Evolutionary conservation across 2,888 invertebrate genomes (phyloP).

Genomic region (Busseola fusca): DNA sequence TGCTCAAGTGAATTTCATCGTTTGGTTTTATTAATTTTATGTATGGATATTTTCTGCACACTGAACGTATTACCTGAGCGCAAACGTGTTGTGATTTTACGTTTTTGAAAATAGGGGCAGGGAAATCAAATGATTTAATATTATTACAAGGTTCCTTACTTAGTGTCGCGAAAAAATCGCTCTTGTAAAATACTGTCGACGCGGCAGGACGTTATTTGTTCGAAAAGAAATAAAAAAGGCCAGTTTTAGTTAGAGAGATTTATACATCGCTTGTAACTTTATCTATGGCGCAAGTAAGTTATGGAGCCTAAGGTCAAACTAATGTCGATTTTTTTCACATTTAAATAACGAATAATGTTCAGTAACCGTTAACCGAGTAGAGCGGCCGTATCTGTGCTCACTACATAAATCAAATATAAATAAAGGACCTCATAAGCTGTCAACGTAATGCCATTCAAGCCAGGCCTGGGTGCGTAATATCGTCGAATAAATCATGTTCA

Average conservation of each 20-base stretch:
- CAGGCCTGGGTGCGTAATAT: slow-evolving; percentile 85
- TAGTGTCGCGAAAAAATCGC: slow-evolving; percentile 14
- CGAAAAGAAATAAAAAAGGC: slow-evolving; percentile 53
- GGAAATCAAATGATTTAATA: slow-evolving; percentile 23
- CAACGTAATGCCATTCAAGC: slow-evolving; percentile 87
- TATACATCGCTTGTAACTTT: slow-evolving; percentile 53
- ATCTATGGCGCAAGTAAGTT: slow-evolving; percentile 46
- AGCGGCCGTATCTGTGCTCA: slow-evolving; percentile 80
- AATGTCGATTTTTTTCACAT: slow-evolving; percentile 60
- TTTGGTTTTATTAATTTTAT: slow-evolving; percentile 71
- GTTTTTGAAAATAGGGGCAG: neutral
- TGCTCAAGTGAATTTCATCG: slow-evolving; percentile 70
- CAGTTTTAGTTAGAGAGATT: slow-evolving; percentile 50
- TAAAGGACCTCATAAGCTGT: slow-evolving; percentile 88
- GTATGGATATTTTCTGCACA: slow-evolving; percentile 71
- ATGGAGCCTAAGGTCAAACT: slow-evolving; percentile 53
- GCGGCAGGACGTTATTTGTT: slow-evolving; percentile 39
- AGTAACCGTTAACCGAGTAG: slow-evolving; percentile 67
- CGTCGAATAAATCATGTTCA: slow-evolving; percentile 84
- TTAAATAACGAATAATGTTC: slow-evolving; percentile 69
- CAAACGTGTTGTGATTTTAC: neutral
- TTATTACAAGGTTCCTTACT: neutral
- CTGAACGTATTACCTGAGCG: slow-evolving; percentile 32
- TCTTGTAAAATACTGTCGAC: slow-evolving; percentile 32
- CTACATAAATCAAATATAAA: slow-evolving; percentile 87